Conservation (phyloP, 2,113 vertebrate species). For the Eubucco bourcierii region DNA sequence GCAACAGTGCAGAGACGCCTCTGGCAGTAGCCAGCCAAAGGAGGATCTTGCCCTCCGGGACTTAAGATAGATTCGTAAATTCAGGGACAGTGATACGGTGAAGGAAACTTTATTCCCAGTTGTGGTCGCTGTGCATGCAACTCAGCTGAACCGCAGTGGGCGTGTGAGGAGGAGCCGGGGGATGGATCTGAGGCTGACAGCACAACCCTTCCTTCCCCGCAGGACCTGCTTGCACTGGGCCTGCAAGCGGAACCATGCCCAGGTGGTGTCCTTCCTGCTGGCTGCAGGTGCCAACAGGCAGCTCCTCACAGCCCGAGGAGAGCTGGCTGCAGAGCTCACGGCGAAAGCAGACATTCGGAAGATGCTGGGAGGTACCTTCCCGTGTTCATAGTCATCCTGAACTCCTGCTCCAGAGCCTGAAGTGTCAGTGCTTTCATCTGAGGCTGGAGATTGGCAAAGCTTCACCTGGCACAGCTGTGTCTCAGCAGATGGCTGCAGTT, state of each 20-base stretch:
- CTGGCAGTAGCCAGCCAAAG: rapidly evolving
- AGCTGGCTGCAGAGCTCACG: slow-evolving; percentile 84
- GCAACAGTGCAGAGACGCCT: background rate
- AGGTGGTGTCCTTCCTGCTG: slow-evolving; percentile 84
- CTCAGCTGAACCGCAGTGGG: rapidly evolving
- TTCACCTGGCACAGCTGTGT: background rate
- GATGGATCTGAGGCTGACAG: background rate
- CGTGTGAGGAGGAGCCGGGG: rapidly evolving
- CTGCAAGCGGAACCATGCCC: slow-evolving; percentile 86
- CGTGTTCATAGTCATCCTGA: background rate
- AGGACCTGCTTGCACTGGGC: slow-evolving; percentile 94
- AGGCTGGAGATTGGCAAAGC: background rate
- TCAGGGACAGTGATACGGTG: rapidly evolving
- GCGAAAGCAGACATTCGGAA: slow-evolving; percentile 82
- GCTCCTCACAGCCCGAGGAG: slow-evolving; percentile 81
- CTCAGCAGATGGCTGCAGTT: background rate
- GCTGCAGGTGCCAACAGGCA: slow-evolving; percentile 81
- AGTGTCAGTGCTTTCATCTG: background rate
- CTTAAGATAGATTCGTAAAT: rapidly evolving
- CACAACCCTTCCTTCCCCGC: background rate
- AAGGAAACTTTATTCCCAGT: background rate
- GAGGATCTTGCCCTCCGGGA: background rate
- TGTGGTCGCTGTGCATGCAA: rapidly evolving
- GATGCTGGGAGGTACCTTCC: slow-evolving; percentile 81
- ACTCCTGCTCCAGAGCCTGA: background rate